Evolutionary conservation across 2,113 vertebrate genomes (phyloP).

Genomic region (Hypomesus transpacificus): DNA sequence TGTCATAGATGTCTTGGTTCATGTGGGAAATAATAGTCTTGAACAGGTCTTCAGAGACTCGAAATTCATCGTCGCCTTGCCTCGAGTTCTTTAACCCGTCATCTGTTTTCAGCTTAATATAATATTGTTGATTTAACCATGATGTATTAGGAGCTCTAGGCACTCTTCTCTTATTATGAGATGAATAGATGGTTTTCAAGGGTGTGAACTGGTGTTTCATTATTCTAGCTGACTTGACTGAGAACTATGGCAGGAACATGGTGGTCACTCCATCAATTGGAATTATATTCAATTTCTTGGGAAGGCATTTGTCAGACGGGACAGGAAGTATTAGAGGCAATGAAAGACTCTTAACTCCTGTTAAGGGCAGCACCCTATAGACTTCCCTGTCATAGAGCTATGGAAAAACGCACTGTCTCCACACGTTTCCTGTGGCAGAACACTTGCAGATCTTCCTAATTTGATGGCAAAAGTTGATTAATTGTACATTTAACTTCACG

Average conservation of each 20-base stretch:
- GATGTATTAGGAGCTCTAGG: slow-evolving; percentile 91
- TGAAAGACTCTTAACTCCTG: slow-evolving; percentile 89
- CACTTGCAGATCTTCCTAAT: slow-evolving; percentile 86
- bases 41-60: slow-evolving; percentile 73
- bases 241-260: slow-evolving; percentile 77
- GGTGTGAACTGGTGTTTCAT: slow-evolving; percentile 81
- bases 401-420: slow-evolving; percentile 82
- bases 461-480: slow-evolving; percentile 98
- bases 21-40: slow-evolving; percentile 81
- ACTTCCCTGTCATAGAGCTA: slow-evolving; percentile 73
- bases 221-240: slow-evolving; percentile 75
- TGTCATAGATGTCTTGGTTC: slow-evolving; percentile 74
- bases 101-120: slow-evolving; percentile 91
- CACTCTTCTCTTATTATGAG: slow-evolving; percentile 80
- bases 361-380: slow-evolving; percentile 74
- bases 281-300: slow-evolving; percentile 86
- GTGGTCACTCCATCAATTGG: slow-evolving; percentile 84
- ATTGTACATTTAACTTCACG: slow-evolving; percentile 98
- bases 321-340: slow-evolving; percentile 86
- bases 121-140: slow-evolving; percentile 98
- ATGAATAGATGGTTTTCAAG: slow-evolving; percentile 90
- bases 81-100: slow-evolving; percentile 83
- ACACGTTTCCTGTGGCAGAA: slow-evolving; percentile 80
- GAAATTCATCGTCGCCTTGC: slow-evolving; percentile 84
- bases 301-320: slow-evolving; percentile 87